Base-by-base conservation (phyloP, 2,888 invertebrate genomes). In the Anarsia innoxiella region DNA sequence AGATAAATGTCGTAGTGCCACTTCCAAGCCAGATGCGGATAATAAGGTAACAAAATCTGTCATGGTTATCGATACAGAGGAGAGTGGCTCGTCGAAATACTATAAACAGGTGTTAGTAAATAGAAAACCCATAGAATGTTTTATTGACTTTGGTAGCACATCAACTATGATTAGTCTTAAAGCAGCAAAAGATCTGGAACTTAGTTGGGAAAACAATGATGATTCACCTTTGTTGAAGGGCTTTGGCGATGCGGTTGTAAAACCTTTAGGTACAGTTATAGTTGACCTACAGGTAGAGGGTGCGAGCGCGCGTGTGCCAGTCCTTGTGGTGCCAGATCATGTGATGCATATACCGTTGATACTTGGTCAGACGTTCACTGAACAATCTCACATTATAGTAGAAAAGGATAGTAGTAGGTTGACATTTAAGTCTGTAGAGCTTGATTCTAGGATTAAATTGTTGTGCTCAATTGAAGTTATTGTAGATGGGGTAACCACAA, bases 301-400 rank as follows among this genome's bases (percentile, higher is more conserved):
- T 11, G 27, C 26, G n/a, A 10, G 9, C 2, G 29, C 36, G 2
- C 2, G 8, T 6, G 19, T 36, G 3, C n/a, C 6, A 6, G 13
- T 11, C 2, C 4, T 36, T 1, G 19, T 36, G 3, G 36, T 36
- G 3, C 36, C 36, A 9, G 28, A 36, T 36, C 9, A 36, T 4
- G 13, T 12, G 12, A 13, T 28, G 28, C 16, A 19, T 5, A 29
- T 28, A 15, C 19, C 36, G 12, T n/a, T 36, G 9, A n/a, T 29
- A 10, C 3, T 36, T n/a, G 36, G 36, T 5, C 27, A 28, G 12
- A 28, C 28, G 3, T 36, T 36, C 10, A 36, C 36, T 2, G 36
- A 36, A 16, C 36, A 36, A 29, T 5, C 15, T 10, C 36, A 27
- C 19, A 10, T 36, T 10, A 9, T 31, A 9, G 16, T 16, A 3